Evolutionary conservation across 1,140 invertebrate genomes (phyloP).

Genomic region (Micrasema longulum): DNA sequence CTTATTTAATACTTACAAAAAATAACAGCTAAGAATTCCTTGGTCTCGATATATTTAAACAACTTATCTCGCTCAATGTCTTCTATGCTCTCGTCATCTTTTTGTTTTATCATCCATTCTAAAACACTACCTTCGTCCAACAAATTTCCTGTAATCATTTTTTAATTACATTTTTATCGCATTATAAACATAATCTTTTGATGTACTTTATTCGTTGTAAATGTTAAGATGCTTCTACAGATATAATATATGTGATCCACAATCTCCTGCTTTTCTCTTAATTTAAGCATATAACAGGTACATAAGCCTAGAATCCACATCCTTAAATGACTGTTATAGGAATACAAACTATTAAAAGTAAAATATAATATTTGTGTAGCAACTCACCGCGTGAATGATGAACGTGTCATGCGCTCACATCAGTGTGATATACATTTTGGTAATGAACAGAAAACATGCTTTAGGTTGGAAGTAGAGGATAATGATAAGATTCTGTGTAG

Average conservation of each 20-base stretch:
- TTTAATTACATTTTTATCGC: background rate
- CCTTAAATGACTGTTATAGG: too few relatives aligned
- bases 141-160: conserved; percentile 79
- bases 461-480: conserved; percentile 18
- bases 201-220: background rate
- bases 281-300: too few relatives aligned
- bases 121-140: conserved; percentile 87
- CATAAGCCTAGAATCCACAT: conserved; percentile 19
- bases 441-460: conserved; percentile 31
- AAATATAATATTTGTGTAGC: conserved; percentile 3
- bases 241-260: too few relatives aligned
- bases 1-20: conserved; percentile 93
- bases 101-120: conserved; percentile 92
- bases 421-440: conserved; percentile 21
- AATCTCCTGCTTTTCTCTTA: too few relatives aligned
- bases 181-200: too few relatives aligned
- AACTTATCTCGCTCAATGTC: conserved; percentile 88
- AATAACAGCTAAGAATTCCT: conserved; percentile 92
- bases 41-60: conserved; percentile 88
- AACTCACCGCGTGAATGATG: conserved; percentile 50
- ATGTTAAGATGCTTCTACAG: too few relatives aligned
- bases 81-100: conserved; percentile 93
- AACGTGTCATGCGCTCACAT: conserved; percentile 39
- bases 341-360: too few relatives aligned
- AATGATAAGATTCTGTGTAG: conserved; percentile 40